phyloP scores from a whole-genome alignment of 2,888 invertebrate genomes.

The Cistogaster globosa region DNA sequence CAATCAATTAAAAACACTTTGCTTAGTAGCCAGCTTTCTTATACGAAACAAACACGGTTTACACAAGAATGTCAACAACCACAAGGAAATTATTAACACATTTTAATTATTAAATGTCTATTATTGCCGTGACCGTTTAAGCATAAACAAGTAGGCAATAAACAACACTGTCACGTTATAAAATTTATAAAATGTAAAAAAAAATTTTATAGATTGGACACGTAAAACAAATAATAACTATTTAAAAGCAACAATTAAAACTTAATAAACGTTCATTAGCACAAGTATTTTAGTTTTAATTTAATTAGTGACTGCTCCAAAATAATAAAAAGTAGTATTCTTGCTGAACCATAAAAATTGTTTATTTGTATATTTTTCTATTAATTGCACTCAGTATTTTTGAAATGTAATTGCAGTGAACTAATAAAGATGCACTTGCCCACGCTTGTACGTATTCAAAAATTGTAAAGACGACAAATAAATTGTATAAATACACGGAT shows the following conservation, averaged over 20 bases:
- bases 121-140: constrained; percentile 55
- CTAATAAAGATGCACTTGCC: constrained; percentile 25
- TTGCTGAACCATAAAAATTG: constrained; percentile 17
- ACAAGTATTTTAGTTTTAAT: background rate
- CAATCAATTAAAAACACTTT: constrained; percentile 16
- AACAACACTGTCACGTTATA: constrained; percentile 21
- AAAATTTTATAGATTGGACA: constrained; percentile 22
- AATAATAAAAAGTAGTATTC: background rate
- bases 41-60: constrained; percentile 23
- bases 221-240: constrained; percentile 19
- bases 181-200: background rate
- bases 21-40: background rate
- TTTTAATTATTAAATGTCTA: constrained; percentile 18
- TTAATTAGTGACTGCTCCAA: background rate
- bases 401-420: constrained; percentile 23
- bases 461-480: constrained; percentile 11
- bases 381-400: constrained; percentile 13
- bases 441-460: background rate
- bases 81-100: constrained; percentile 39
- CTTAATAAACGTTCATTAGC: constrained; percentile 4
- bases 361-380: background rate
- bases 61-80: constrained; percentile 26
- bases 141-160: constrained; percentile 38
- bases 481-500: background rate
- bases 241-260: constrained; percentile 19